Conservation (phyloP, 2,797 vertebrate species). For the Mus minutoides region DNA sequence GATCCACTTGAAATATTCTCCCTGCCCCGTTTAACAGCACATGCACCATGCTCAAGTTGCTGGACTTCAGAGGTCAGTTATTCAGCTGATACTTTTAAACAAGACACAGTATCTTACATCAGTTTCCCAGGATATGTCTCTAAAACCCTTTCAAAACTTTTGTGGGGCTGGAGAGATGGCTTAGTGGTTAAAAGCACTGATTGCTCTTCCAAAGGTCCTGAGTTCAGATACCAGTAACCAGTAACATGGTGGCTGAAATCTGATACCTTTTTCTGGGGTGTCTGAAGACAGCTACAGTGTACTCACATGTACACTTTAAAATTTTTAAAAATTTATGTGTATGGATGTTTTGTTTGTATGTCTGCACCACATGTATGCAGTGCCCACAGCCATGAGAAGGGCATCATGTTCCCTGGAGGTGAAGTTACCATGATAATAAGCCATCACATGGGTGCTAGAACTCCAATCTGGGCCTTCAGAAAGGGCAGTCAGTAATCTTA, state of each 20-base stretch:
- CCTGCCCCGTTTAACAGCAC: no score
- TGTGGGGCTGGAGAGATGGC: background rate
- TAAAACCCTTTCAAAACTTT: background rate
- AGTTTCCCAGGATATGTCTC: background rate
- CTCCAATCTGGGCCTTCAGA: background rate
- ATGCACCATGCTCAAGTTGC: background rate
- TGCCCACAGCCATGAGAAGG: background rate
- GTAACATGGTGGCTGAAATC: no score
- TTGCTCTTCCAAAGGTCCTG: no score
- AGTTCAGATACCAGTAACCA: no score
- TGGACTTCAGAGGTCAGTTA: background rate
- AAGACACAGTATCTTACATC: background rate
- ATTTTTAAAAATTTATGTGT: background rate
- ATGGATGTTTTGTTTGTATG: background rate
- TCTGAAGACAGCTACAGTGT: no score
- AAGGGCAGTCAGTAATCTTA: background rate
- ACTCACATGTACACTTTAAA: no score
- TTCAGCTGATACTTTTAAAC: background rate
- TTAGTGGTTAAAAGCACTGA: no score
- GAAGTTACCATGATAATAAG: background rate
- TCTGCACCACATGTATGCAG: background rate
- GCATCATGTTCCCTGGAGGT: background rate
- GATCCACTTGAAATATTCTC: no score
- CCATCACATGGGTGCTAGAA: background rate
- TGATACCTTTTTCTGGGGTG: no score